phyloP scores from a whole-genome alignment of 2,797 vertebrate genomes.

The Bovichtus diacanthus region DNA sequence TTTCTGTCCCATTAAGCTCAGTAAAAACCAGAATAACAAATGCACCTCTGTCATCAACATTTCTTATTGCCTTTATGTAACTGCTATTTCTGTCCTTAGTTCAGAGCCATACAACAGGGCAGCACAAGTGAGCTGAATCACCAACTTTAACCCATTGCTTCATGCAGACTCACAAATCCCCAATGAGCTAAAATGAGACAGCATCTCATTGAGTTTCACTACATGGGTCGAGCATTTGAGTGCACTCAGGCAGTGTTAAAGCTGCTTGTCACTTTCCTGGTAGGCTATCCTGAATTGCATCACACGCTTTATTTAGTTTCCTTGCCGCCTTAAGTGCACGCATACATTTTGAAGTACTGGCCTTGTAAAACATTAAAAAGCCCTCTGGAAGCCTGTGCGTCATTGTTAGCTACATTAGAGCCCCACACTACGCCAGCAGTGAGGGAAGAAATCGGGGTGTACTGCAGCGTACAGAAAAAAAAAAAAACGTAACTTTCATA shows the following conservation, averaged over 20 bases:
- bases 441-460: constrained; percentile 11
- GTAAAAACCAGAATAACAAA: constrained; percentile 7
- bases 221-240: constrained; percentile 48
- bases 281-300: constrained; percentile 67
- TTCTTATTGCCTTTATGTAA: constrained; percentile 25
- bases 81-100: constrained; percentile 30
- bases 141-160: constrained; percentile 24
- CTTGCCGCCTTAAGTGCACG: constrained; percentile 72
- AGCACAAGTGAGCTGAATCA: constrained; percentile 32
- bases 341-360: constrained; percentile 75
- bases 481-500: background rate
- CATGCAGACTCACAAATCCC: constrained; percentile 47
- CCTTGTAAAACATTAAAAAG: constrained; percentile 84
- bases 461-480: background rate
- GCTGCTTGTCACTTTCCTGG: constrained; percentile 61
- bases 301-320: constrained; percentile 78
- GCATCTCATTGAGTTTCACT: constrained; percentile 45
- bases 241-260: constrained; percentile 58
- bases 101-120: constrained; percentile 1
- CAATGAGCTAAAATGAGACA: constrained; percentile 44
- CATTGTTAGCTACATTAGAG: constrained; percentile 70
- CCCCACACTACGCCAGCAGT: constrained; percentile 30
- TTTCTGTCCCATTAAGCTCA: background rate
- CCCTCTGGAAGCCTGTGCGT: constrained; percentile 66
- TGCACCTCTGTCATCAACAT: constrained; percentile 7